Evolutionary conservation across 2,888 invertebrate species (phyloP), one percentile per base, ranked within the genome.

Genomic region (Heteropelma amictum): DNA sequence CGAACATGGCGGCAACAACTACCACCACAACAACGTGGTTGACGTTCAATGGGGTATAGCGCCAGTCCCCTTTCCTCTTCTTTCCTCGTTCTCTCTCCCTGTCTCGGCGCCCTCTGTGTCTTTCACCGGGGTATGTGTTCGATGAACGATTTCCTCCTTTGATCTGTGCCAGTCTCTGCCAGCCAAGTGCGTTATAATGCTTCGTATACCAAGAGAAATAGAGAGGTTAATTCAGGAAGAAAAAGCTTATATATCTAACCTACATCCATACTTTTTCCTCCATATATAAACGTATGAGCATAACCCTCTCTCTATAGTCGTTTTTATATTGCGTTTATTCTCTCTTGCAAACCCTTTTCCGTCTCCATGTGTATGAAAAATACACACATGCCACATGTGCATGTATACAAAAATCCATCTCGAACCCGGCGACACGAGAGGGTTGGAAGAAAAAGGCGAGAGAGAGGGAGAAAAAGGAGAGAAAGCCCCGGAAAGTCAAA

Each of bases 91-190:
- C 8, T 38, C 64, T 19, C 47, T 40, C 65, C 40, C 42, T 56
- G 26, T 51, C 8, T 28, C 28, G 51, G 30, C 53, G 40, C 71
- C 49, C 47, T 63, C 35, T 53, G 42, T 49, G 60, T 72, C 53
- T 75, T 51, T 51, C 12, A 17, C 53, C 53, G 35, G 5, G 38
- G 10, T 54, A 33, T 54, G 58, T 56, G 72, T 76, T 72, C 72
- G 72, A 76, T 72, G 63, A 63, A 71, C 74, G 53, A 64, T 72
- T 72, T 72, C 35, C 63, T 63, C 72, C 76, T 72, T 72, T 76
- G 63, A 72, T 72, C 76, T 72, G 72, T 76, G 45, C 75, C 75
- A 71, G 72, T 72, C 75, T 76, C 75, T 56, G 68, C 71, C 75
- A 51, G 49, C 60, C 69, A 60, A 61, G 58, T 71, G 68, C 56